These are phyloP conservation scores for Dione juno DNA, from an alignment of 2,888 invertebrate species.

Conservation along the genomic window DNA sequence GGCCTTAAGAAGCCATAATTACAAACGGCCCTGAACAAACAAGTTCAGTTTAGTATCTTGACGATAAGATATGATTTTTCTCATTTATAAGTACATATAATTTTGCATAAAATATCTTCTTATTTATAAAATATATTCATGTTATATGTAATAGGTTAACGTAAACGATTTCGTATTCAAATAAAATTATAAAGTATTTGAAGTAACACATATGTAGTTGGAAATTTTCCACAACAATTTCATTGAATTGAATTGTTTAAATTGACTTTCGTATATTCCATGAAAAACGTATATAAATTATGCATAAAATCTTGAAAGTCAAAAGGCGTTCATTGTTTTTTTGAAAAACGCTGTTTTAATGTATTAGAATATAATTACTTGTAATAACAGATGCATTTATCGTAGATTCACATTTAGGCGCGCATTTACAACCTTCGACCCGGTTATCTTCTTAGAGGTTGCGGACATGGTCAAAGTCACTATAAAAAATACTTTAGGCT, in stretches of 20 bases:
- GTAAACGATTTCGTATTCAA: background rate
- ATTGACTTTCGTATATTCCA: background rate
- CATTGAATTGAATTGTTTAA: conserved; percentile 1
- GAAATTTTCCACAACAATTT: conserved; percentile 1
- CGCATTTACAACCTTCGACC: conserved; percentile 15
- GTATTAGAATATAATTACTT: conserved; percentile 9
- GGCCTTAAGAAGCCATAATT: conserved; percentile 38
- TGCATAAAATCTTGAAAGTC: background rate
- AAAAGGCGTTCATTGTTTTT: too few species aligned
- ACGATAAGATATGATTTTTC: background rate
- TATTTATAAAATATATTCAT: background rate
- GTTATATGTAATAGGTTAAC: background rate
- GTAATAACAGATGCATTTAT: conserved; percentile 1
- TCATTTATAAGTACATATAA: background rate
- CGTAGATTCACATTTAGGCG: conserved; percentile 11
- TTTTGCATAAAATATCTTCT: background rate
- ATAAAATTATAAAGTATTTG: background rate
- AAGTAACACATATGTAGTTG: background rate
- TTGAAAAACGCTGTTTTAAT: background rate
- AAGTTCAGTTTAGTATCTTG: conserved; percentile 9
- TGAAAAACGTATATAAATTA: background rate
- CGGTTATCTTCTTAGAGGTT: conserved; percentile 18
- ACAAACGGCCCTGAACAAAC: conserved; percentile 26
- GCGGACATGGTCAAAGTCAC: conserved; percentile 32
- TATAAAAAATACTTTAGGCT: background rate